Conservation (phyloP, 2,113 vertebrate species). For the Panurus biarmicus region DNA sequence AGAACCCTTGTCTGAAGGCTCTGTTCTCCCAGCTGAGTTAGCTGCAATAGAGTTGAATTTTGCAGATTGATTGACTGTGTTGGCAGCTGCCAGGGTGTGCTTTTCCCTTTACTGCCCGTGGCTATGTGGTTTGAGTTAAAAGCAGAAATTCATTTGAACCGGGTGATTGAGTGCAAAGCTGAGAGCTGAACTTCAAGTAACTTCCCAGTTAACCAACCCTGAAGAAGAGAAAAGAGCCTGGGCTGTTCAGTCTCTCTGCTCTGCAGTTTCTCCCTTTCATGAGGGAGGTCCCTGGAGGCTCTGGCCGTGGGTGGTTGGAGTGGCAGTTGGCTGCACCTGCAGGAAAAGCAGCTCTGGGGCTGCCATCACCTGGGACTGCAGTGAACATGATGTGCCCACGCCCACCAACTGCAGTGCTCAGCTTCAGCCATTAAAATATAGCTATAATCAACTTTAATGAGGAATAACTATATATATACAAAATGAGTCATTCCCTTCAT, state of each 20-base stretch:
- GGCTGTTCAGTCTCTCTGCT: background rate
- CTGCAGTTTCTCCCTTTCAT: background rate
- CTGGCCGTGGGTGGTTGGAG: background rate
- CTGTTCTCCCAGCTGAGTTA: background rate
- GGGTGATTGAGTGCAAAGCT: background rate
- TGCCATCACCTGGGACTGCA: conserved; percentile 4
- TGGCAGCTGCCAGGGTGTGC: conserved; percentile 5
- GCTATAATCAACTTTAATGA: conserved; percentile 23
- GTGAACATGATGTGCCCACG: background rate
- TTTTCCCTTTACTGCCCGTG: background rate
- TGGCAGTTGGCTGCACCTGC: background rate
- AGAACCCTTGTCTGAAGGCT: background rate
- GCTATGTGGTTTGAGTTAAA: background rate
- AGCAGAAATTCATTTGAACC: background rate
- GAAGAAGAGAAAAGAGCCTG: background rate
- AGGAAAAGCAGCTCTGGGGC: background rate
- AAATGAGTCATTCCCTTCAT: background rate
- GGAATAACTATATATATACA: background rate
- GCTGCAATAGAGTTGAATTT: background rate
- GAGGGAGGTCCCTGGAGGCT: background rate
- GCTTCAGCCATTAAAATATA: background rate
- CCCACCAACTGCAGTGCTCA: background rate
- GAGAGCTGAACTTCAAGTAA: background rate
- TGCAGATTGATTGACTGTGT: background rate
- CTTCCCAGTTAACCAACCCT: background rate